Base-by-base conservation (phyloP, 2,888 invertebrate genomes). In the Sesia apiformis region DNA sequence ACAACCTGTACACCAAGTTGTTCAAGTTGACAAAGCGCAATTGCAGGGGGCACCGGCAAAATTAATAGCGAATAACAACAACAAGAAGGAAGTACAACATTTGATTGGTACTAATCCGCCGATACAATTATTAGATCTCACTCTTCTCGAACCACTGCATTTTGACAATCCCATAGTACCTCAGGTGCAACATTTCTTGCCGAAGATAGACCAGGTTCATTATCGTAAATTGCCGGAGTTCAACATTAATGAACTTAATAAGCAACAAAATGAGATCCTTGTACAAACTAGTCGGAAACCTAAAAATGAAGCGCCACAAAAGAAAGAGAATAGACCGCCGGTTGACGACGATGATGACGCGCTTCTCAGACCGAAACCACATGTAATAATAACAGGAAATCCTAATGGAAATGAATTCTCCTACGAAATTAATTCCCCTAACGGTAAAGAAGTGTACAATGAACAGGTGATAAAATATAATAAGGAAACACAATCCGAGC, bases 111-210 rank as follows among this genome's bases (percentile, higher is more conserved):
- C 82, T 3, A 76, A 83, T 56, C 85, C 84, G 3, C 69, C 77
- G 4, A 52, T 88, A 4, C 86, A 84, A 49, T 65, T 87, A 3
- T 59, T 90, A 52, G 84, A 89, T 55, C 69, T 90, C 40, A 84
- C 74, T 57, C 79, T 88, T 52, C 69, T 87, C 43, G 84, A 89
- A 60, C 90, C 90, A 4, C 66, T 90, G 57, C 82, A 79, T 4
- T 90, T 90, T 61, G 79, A 70, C 3, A 89, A 88, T 61, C 87
- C 90, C 4, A 63, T 90, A 40, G 90, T 89, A 8, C 84, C 89
- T 5, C 90, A 89, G 78, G 77, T 87, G 46, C 90, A 90, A 68
- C 88, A 89, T 61, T 89, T 76, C 62, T 72, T 90, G 52, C 90
- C 90, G 5, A 78, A 77, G 67, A 81, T 87, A 55, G 72, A 68